Conservation (phyloP, 53 echinoderm and acorn worm species). For the Patiria pectinifera region DNA sequence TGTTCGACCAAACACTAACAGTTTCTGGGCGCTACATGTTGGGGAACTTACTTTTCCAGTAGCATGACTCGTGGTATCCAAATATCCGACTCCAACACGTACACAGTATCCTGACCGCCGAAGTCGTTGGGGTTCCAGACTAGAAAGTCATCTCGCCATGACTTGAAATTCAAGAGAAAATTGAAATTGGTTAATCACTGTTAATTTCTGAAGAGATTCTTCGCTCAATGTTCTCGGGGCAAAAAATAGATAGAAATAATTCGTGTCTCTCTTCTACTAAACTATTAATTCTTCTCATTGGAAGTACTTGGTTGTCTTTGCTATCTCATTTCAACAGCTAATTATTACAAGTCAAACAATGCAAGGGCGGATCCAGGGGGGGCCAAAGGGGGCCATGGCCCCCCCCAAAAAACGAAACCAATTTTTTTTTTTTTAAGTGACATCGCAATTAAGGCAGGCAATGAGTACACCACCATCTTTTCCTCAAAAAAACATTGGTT, state of each 20-base stretch:
- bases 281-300: not conserved
- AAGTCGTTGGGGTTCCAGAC: conserved; percentile 82
- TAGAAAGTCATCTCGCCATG: conserved; percentile 85
- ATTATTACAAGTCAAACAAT: too few species aligned
- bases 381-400: too few species aligned
- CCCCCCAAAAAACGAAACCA: too few species aligned
- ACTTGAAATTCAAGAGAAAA: conserved; percentile 42
- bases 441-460: too few species aligned
- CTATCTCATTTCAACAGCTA: too few species aligned
- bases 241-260: too few species aligned
- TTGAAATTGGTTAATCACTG: not conserved
- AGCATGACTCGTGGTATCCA: conserved; percentile 73
- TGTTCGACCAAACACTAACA: not conserved
- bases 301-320: not conserved
- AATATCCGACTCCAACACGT: conserved; percentile 31
- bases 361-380: too few species aligned
- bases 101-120: conserved; percentile 58
- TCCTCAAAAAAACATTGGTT: too few species aligned
- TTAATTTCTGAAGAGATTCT: not conserved
- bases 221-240: not conserved
- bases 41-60: conserved; percentile 65
- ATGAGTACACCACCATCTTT: too few species aligned
- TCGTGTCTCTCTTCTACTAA: not conserved
- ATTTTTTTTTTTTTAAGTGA: too few species aligned
- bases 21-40: not conserved